Evolutionary conservation across 1,140 invertebrate genomes (phyloP).

Genomic region (Leptopilina boulardi): DNA sequence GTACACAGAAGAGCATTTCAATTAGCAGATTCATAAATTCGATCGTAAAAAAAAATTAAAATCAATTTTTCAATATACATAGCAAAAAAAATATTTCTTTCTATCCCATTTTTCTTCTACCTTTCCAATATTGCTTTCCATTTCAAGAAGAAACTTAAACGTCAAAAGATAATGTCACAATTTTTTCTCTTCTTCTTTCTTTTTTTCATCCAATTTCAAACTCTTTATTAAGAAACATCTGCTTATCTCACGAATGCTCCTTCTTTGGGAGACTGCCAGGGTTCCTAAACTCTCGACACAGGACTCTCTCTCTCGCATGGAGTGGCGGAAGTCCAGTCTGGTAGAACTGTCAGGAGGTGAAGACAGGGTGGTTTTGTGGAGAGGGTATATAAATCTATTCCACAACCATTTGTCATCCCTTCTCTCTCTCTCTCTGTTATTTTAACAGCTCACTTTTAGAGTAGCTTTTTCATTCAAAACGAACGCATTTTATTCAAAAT

Average conservation of each 20-base stretch:
- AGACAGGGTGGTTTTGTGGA: conserved; percentile 46
- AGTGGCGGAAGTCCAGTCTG: conserved; percentile 63
- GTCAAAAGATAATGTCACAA: background rate
- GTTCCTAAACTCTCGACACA: conserved; percentile 26
- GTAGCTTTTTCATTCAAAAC: conserved; percentile 56
- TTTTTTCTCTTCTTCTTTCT: background rate
- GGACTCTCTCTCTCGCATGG: conserved; percentile 41
- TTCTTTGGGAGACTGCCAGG: conserved; percentile 39
- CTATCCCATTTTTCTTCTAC: too few species aligned
- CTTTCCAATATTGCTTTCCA: too few species aligned
- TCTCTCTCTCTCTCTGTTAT: conserved; percentile 56
- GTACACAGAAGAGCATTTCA: background rate
- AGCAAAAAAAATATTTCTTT: too few species aligned
- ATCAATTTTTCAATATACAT: too few species aligned
- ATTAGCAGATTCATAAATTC: background rate
- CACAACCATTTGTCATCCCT: conserved; percentile 61
- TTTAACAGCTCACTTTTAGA: conserved; percentile 59
- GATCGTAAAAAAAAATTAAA: too few species aligned
- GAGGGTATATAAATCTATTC: conserved; percentile 64
- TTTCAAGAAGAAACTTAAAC: background rate
- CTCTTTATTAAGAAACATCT: conserved; percentile 30
- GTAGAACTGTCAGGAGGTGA: conserved; percentile 47
- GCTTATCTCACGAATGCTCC: conserved; percentile 2
- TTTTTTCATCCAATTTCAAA: conserved; percentile 48
- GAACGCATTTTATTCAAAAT: conserved; percentile 43